A percentile compares a stretch with the other conserved stretches of the same genome.
These are phyloP conservation scores for Lichenostomus cassidix DNA, from an alignment of 2,113 vertebrate genomes.

Conservation along the genomic window DNA sequence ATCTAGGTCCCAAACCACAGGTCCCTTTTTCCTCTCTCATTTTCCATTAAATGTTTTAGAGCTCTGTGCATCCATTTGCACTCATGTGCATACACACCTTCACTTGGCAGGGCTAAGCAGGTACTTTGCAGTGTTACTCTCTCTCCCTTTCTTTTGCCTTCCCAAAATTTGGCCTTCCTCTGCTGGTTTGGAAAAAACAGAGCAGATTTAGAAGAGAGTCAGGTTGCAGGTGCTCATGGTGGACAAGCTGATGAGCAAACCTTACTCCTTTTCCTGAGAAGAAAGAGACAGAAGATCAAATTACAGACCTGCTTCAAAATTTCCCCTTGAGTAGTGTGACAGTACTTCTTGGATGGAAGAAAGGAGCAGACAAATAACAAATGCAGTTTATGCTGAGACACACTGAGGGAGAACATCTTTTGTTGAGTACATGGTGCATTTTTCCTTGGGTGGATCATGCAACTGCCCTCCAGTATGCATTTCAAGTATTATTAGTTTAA, in stretches of 20 bases:
- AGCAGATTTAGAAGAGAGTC: neutral
- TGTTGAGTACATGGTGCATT: fast-evolving
- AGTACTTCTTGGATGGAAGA: neutral
- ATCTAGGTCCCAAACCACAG: neutral
- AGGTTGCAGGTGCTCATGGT: neutral
- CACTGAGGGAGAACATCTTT: neutral
- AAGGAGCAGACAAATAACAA: neutral
- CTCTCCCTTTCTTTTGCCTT: neutral
- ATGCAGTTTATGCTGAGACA: neutral
- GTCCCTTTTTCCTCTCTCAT: neutral
- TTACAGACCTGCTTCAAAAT: neutral
- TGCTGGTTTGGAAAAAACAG: neutral
- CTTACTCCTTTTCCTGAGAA: neutral
- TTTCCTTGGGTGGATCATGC: neutral
- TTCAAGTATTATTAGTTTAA: neutral
- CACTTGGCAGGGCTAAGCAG: neutral
- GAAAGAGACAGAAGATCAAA: neutral
- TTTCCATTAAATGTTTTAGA: neutral
- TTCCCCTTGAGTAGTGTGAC: neutral
- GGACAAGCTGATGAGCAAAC: neutral
- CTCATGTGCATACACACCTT: fast-evolving
- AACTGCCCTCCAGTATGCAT: neutral
- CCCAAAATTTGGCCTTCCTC: neutral
- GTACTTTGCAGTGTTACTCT: neutral
- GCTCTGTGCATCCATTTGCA: neutral